Percentiles rank a stretch among this genome's conserved stretches.
Evolutionary conservation across 2,113 vertebrate genomes (phyloP).

Genomic region (Propithecus coquereli): DNA sequence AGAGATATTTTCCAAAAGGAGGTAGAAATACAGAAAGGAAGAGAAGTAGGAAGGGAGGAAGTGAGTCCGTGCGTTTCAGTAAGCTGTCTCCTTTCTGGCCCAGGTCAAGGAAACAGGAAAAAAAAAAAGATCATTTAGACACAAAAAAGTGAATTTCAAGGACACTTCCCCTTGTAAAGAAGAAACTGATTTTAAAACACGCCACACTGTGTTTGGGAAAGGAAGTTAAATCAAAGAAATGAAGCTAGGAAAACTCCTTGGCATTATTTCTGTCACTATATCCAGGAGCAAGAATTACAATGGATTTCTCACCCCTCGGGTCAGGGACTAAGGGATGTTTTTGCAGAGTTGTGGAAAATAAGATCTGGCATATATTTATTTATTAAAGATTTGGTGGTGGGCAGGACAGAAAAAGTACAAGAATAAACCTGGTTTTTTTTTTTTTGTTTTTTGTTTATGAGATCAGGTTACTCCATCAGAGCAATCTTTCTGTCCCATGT

Average conservation of each 20-base stretch:
- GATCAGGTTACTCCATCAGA: not conserved
- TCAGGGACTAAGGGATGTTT: conserved; percentile 2
- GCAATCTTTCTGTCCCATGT: not conserved
- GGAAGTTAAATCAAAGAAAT: conserved; percentile 21
- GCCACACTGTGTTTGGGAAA: not conserved
- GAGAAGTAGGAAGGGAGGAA: not conserved
- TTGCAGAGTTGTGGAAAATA: conserved; percentile 42
- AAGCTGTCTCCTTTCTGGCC: not conserved
- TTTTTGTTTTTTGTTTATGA: not conserved
- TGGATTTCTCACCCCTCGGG: not conserved
- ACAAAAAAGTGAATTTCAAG: conserved; percentile 41
- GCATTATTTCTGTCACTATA: conserved; percentile 12
- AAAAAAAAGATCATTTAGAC: not conserved
- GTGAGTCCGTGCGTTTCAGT: not conserved
- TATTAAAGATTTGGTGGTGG: conserved; percentile 28
- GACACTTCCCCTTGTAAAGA: conserved; percentile 5
- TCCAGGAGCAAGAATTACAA: conserved; percentile 18
- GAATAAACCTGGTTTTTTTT: not conserved
- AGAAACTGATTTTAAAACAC: conserved; percentile 39
- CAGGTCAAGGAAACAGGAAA: conserved; percentile 18
- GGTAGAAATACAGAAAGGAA: not conserved
- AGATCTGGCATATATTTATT: not conserved
- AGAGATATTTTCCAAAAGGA: not conserved
- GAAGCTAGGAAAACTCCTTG: conserved; percentile 28
- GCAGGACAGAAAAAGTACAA: not conserved